These are phyloP conservation scores for Graphium colonna DNA, from an alignment of 2,888 invertebrate species.

Conservation along the genomic window DNA sequence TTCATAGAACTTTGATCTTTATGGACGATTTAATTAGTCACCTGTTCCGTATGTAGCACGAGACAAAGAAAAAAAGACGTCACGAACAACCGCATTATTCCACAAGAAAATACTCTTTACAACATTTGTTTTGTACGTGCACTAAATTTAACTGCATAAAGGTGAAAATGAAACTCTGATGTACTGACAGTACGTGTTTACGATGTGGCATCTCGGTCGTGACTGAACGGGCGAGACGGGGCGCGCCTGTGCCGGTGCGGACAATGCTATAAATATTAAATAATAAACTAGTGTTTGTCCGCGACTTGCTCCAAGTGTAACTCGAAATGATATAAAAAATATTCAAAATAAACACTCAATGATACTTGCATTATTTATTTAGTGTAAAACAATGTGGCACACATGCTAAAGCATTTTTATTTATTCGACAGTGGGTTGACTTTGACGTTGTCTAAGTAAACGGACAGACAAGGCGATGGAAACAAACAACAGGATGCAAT, in stretches of 20 bases:
- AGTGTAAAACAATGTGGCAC: too few species aligned
- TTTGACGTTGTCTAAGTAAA: too few species aligned
- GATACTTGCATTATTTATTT: too few species aligned
- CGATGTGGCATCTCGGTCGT: not conserved
- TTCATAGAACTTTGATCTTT: slow-evolving; percentile 2
- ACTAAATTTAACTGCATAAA: not conserved
- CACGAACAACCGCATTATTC: slow-evolving; percentile 18
- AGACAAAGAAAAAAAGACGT: slow-evolving; percentile 25
- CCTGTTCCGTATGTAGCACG: slow-evolving; percentile 27
- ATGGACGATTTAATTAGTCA: slow-evolving; percentile 10
- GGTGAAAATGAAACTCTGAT: too few species aligned
- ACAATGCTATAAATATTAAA: not conserved
- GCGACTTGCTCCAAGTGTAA: too few species aligned
- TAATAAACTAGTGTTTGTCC: not conserved
- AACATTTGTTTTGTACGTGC: too few species aligned
- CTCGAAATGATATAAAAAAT: too few species aligned
- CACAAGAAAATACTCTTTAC: not conserved
- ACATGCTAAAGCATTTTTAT: too few species aligned
- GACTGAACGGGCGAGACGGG: slow-evolving; percentile 9
- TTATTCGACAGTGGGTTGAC: too few species aligned
- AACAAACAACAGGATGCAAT: too few species aligned
- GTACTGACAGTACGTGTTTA: not conserved
- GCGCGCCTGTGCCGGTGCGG: not conserved
- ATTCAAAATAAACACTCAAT: too few species aligned
- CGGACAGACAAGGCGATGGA: too few species aligned